Evolutionary conservation across 2,797 vertebrate genomes (phyloP).

Genomic region (Coregonus ussuriensis): DNA sequence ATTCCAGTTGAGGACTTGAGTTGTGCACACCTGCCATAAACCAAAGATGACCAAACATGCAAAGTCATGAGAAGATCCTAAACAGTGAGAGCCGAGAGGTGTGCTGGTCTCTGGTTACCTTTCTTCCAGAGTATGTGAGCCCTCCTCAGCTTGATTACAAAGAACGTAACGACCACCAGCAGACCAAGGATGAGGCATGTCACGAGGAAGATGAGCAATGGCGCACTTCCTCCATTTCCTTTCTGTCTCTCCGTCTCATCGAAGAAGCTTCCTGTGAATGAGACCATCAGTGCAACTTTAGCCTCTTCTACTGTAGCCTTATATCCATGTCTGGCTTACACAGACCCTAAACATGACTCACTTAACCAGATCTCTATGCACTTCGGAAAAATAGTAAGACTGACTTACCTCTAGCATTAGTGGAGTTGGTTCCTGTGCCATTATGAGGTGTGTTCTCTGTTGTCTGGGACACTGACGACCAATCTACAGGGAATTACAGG

Average conservation of each 20-base stretch:
- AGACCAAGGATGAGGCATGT: slow-evolving; percentile 79
- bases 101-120: slow-evolving; percentile 69
- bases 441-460: slow-evolving; percentile 35
- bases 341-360: not conserved
- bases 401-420: slow-evolving; percentile 45
- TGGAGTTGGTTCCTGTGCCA: slow-evolving; percentile 24
- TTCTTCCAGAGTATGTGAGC: slow-evolving; percentile 85
- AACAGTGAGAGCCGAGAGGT: not conserved
- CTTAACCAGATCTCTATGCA: not conserved
- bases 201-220: slow-evolving; percentile 81
- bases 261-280: slow-evolving; percentile 26
- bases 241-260: not conserved
- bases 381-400: not conserved
- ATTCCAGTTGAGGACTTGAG: not conserved
- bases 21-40: not conserved
- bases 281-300: slow-evolving; percentile 15
- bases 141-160: slow-evolving; percentile 82
- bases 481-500: slow-evolving; percentile 30
- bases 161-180: slow-evolving; percentile 82
- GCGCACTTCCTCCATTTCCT: slow-evolving; percentile 31
- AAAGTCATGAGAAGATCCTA: not conserved
- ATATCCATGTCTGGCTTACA: not conserved
- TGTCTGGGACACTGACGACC: slow-evolving; percentile 9
- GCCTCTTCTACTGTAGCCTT: slow-evolving; percentile 3
- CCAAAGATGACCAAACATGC: not conserved